A percentile compares a stretch with the other conserved stretches of the same genome.
Conservation (phyloP, 2,888 invertebrate genomes). For the Andrena camellia region DNA sequence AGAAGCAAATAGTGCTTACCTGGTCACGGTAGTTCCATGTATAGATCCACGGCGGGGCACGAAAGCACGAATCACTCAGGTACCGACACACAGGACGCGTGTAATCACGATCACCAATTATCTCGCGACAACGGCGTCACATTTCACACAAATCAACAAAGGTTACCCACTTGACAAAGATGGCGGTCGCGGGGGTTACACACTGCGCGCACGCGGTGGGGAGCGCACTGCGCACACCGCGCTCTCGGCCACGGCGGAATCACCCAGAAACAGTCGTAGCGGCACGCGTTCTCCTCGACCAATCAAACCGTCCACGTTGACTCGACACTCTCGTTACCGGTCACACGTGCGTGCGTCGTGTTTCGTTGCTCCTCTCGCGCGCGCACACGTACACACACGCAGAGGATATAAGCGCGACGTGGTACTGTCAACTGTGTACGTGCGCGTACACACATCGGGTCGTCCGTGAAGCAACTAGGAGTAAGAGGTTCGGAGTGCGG, state of each 20-base stretch:
- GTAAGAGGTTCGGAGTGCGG: neutral
- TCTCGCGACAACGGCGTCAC: slow-evolving; percentile 82
- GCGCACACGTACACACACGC: neutral
- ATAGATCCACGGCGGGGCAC: slow-evolving; percentile 60
- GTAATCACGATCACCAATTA: slow-evolving; percentile 79
- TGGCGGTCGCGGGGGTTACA: slow-evolving; percentile 80
- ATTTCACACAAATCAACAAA: slow-evolving; percentile 85
- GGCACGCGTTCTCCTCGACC: slow-evolving; percentile 67
- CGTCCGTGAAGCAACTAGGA: slow-evolving; percentile 10
- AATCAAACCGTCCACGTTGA: slow-evolving; percentile 62
- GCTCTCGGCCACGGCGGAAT: slow-evolving; percentile 74
- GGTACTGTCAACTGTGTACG: neutral
- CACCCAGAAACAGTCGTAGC: slow-evolving; percentile 62
- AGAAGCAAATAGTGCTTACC: slow-evolving; percentile 58
- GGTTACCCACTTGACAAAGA: slow-evolving; percentile 85
- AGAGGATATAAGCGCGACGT: neutral
- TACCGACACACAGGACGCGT: slow-evolving; percentile 70
- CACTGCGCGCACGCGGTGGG: slow-evolving; percentile 77
- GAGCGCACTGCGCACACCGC: slow-evolving; percentile 77
- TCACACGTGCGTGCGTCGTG: slow-evolving; percentile 66
- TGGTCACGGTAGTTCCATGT: slow-evolving; percentile 61
- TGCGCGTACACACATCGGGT: neutral
- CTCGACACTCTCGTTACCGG: slow-evolving; percentile 58
- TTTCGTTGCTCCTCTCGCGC: slow-evolving; percentile 25
- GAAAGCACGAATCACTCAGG: slow-evolving; percentile 57